Evolutionary conservation across 2,797 vertebrate species (phyloP).

Genomic region (Coluber constrictor): DNA sequence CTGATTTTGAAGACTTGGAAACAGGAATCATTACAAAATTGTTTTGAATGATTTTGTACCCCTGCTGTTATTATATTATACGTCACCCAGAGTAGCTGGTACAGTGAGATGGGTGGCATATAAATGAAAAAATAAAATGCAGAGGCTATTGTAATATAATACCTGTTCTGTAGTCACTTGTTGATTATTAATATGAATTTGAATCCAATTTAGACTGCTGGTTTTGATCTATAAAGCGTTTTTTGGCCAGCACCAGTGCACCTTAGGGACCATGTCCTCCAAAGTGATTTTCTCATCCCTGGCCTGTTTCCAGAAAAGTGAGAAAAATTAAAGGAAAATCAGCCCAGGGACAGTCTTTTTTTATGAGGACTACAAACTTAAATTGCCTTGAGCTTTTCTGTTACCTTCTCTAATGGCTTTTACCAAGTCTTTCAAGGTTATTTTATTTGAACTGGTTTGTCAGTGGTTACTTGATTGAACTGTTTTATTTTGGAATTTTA

Average conservation of each 20-base stretch:
- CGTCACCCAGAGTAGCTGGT: background rate
- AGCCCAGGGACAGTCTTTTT: background rate
- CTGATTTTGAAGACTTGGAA: background rate
- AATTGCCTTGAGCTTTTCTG: background rate
- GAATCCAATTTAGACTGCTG: background rate
- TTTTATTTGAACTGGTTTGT: background rate
- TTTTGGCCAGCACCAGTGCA: background rate
- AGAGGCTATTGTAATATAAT: background rate
- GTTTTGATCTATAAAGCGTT: background rate
- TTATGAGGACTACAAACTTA: background rate
- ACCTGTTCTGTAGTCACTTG: background rate
- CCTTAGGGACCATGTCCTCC: background rate
- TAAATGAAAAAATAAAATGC: background rate
- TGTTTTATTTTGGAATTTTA: background rate
- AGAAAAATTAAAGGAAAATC: background rate
- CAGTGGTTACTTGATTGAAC: background rate
- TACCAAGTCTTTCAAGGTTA: background rate
- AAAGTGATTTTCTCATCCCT: background rate
- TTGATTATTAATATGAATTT: background rate
- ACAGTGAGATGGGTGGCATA: background rate
- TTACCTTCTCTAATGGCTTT: background rate
- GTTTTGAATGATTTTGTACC: background rate
- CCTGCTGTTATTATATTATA: background rate
- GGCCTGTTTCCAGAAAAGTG: background rate
- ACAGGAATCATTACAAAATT: background rate